phyloP scores from a whole-genome alignment of 2,113 vertebrate species.

The Lates calcarifer region DNA sequence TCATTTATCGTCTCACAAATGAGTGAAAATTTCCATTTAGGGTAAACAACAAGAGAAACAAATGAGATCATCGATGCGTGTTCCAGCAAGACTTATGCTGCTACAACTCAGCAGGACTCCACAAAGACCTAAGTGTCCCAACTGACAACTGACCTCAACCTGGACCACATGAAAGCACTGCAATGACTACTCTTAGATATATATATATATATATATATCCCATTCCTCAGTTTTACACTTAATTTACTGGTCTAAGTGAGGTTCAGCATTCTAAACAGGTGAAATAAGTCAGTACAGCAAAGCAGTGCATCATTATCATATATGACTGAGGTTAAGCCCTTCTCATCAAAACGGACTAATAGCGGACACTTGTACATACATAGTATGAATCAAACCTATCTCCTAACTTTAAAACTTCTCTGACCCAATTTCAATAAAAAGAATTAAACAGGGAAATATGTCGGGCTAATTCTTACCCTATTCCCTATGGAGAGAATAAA shows the following conservation, averaged over 20 bases:
- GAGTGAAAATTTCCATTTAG: constrained; percentile 30
- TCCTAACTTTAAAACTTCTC: constrained; percentile 17
- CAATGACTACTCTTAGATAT: not conserved
- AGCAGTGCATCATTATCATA: not conserved
- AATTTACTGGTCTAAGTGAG: not conserved
- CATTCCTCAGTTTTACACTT: not conserved
- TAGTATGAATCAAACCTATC: constrained; percentile 16
- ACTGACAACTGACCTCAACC: constrained; percentile 16
- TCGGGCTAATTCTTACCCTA: constrained; percentile 51
- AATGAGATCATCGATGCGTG: constrained; percentile 10
- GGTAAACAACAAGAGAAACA: constrained; percentile 33
- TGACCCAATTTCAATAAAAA: constrained; percentile 59
- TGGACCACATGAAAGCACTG: not conserved
- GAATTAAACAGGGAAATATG: constrained; percentile 46
- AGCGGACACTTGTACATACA: not conserved
- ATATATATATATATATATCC: too few relatives aligned
- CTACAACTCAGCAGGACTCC: not conserved
- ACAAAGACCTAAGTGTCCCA: not conserved
- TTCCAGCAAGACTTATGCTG: not conserved
- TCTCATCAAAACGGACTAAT: constrained; percentile 19
- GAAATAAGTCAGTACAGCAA: not conserved
- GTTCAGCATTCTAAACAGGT: not conserved
- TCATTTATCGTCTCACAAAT: constrained; percentile 66
- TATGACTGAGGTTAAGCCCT: constrained; percentile 8
- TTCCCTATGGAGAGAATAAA: constrained; percentile 50